Evolutionary conservation across 2,888 invertebrate genomes (phyloP), one percentile per base, ranked within the genome.

Genomic region (Thymelicus acteon): DNA sequence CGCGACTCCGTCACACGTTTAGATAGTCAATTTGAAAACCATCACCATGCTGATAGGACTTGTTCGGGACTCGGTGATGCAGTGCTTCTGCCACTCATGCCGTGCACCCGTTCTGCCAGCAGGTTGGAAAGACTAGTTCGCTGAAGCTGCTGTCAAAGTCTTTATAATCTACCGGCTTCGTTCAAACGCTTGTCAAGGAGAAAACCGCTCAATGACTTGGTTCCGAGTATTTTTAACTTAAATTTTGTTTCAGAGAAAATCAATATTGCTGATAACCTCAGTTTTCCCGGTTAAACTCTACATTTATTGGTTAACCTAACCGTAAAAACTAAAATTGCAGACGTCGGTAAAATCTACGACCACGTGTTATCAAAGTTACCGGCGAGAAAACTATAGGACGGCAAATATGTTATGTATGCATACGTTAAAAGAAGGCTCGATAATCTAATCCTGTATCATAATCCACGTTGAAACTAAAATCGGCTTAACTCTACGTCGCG

Each of bases 81-180:
- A 97, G 95, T 98, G 98, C 95, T 97, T 98, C 95, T 98, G 98
- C 95, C 97, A 97, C 94, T 96, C 97, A 92, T 98, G 97, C 96
- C 96, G 97, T 89, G 97, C 97, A 83, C 97, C 97, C 79, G 94
- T 95, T 82, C 90, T 97, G 86, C 96, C 96, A 86, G 95, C 96
- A 95, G 96, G 96, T 96, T 95, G 95, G 95, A 89, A 79, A 67
- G 75, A 73, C 73, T 71, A 73, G 72, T 64, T 71, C 73, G 48
- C 60, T 73, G 77, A 79, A 76, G 74, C 74, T 77, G 70, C 54
- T 65, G 72, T 76, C 74, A 72, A 78, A 72, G 72, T 76, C 67
- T 60, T 74, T 73, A 62, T 54, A 73, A 72, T 78, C 83, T 81
- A 84, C 84, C 83, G 83, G 85, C 80, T 80, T 82, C 81, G 82